A percentile compares a stretch with the other conserved stretches of the same genome.
Conservation (phyloP, 2,888 invertebrate genomes). For the Rhorus exstirpatorius region DNA sequence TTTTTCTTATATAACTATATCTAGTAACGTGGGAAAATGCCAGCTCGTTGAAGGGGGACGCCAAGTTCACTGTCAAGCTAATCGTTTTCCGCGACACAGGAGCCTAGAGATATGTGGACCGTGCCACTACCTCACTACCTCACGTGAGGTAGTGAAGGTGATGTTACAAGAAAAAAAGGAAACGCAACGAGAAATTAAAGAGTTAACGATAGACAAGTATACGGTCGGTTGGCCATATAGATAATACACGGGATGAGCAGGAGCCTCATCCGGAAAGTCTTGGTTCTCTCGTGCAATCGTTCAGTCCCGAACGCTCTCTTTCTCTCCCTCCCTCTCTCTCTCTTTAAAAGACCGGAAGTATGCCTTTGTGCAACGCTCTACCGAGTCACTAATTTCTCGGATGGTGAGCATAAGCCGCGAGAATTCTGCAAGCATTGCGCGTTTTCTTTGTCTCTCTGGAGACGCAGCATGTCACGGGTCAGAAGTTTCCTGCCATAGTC, state of each 20-base stretch:
- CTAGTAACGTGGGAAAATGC: slow-evolving; percentile 10
- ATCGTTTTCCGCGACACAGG: slow-evolving; percentile 21
- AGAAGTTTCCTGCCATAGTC: slow-evolving; percentile 40
- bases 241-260: neutral
- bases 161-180: slow-evolving; percentile 14
- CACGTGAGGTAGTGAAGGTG: slow-evolving; percentile 2
- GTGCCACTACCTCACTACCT: no score
- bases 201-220: slow-evolving; percentile 50
- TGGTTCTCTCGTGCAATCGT: slow-evolving; percentile 59
- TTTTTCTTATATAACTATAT: neutral
- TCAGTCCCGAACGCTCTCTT: slow-evolving; percentile 47
- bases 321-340: slow-evolving; percentile 9
- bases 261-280: slow-evolving; percentile 60
- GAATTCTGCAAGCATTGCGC: slow-evolving; percentile 18
- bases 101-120: neutral
- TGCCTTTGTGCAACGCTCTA: slow-evolving; percentile 59
- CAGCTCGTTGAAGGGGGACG: slow-evolving; percentile 5
- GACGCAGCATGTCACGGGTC: slow-evolving; percentile 55
- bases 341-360: slow-evolving; percentile 66
- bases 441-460: slow-evolving; percentile 18
- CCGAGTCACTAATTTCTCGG: slow-evolving; percentile 67
- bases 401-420: slow-evolving; percentile 33
- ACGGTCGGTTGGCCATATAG: slow-evolving; percentile 25
- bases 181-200: slow-evolving; percentile 29
- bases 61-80: slow-evolving; percentile 35